Conservation (phyloP, 2,113 vertebrate species). For the Neolamprologus ventralis region DNA sequence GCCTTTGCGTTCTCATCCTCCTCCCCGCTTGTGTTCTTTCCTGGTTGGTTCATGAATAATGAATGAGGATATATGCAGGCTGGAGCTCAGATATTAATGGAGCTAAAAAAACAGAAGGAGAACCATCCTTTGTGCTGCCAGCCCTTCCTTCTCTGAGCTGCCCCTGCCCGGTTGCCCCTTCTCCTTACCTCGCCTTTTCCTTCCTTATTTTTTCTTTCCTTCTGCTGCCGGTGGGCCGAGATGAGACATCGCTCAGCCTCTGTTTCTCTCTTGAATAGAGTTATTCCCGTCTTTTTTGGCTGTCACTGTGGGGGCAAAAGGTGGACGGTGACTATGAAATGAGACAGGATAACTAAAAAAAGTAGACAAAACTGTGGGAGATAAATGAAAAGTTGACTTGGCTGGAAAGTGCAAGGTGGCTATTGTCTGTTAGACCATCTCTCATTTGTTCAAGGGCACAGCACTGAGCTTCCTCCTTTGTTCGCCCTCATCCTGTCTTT, state of each 20-base stretch:
- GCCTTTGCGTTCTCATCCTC: constrained; percentile 82
- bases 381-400: constrained; percentile 23
- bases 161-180: not conserved
- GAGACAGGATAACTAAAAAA: constrained; percentile 4
- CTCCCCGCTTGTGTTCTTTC: constrained; percentile 57
- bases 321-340: constrained; percentile 34
- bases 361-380: not conserved
- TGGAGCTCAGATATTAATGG: constrained; percentile 86
- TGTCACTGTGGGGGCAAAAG: constrained; percentile 29
- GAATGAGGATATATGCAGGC: constrained; percentile 87
- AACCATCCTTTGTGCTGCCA: constrained; percentile 71
- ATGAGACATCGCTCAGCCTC: constrained; percentile 10
- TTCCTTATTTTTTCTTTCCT: constrained; percentile 5
- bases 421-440: constrained; percentile 11
- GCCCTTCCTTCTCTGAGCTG: constrained; percentile 56
- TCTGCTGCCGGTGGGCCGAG: not conserved
- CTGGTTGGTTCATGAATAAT: constrained; percentile 95
- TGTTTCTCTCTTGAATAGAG: not conserved
- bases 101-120: constrained; percentile 80
- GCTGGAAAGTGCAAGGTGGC: constrained; percentile 3
- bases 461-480: constrained; percentile 23
- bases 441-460: constrained; percentile 57
- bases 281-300: constrained; percentile 4
- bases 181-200: not conserved
- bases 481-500: constrained; percentile 39